Evolutionary conservation across 2,888 invertebrate genomes (phyloP), one percentile per base, ranked within the genome.

Genomic region (Epiblema foenella): DNA sequence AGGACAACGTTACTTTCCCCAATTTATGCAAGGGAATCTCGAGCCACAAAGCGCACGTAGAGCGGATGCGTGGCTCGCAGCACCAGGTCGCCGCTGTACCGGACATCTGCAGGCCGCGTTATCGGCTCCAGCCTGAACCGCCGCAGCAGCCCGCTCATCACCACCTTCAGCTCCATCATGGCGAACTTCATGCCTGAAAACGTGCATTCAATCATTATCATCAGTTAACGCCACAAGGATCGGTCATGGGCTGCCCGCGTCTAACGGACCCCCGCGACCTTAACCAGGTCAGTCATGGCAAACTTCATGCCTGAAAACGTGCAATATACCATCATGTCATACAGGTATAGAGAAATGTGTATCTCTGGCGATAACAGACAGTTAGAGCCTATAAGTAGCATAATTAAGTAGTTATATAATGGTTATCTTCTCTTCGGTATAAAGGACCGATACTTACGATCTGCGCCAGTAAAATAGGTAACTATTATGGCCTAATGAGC

Each of bases 231-330:
- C n/a, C n/a, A n/a, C n/a, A n/a, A n/a, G n/a, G n/a, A n/a, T n/a
- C n/a, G n/a, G n/a, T n/a, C n/a, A n/a, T n/a, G n/a, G n/a, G n/a
- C n/a, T n/a, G n/a, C n/a, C n/a, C n/a, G n/a, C n/a, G n/a, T n/a
- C n/a, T n/a, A n/a, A n/a, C n/a, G n/a, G n/a, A n/a, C n/a, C n/a
- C n/a, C n/a, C n/a, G n/a, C n/a, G n/a, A 91, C 87, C 83, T 95
- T 95, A n/a, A n/a, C n/a, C 85, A 95, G 90, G 81, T 95, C 95
- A 82, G 95, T 85, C 86, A 95, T 93, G 0, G 95, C 95, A 77
- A 95, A 95, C 77, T 94, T 95, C 85, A 95, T 94, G 65, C 95
- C 95, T 95, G 24, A 24, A 24, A 24, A 24, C 24, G 24, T 24
- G 24, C 2, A 24, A 24, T 24, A 4, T 3, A 24, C 24, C 24